Evolutionary conservation across 2,888 invertebrate genomes (phyloP).

Genomic region (Hemithea aestivaria): DNA sequence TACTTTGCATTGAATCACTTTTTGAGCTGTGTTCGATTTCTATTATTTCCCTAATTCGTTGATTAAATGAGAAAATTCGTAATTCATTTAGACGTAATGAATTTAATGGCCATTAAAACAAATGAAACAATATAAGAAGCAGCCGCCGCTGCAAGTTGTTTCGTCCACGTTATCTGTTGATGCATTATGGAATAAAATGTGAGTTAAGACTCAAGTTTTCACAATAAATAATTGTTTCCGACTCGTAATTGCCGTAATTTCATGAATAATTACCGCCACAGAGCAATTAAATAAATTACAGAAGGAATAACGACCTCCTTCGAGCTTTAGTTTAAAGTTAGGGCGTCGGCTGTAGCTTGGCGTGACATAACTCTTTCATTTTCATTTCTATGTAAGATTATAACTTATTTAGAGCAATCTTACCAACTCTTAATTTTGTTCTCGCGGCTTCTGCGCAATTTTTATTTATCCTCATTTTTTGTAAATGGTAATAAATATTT

Average conservation of each 20-base stretch:
- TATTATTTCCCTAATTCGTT: too few relatives aligned
- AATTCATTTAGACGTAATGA: too few relatives aligned
- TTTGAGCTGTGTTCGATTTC: too few relatives aligned
- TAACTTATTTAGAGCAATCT: too few relatives aligned
- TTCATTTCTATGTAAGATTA: conserved; percentile 1
- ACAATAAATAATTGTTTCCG: conserved; percentile 78
- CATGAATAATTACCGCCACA: conserved; percentile 79
- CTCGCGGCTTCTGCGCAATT: too few relatives aligned
- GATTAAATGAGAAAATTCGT: too few relatives aligned
- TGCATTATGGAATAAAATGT: conserved; percentile 74
- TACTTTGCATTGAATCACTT: too few relatives aligned
- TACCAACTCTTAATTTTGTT: too few relatives aligned
- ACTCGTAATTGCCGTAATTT: conserved; percentile 79
- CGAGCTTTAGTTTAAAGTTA: conserved; percentile 71
- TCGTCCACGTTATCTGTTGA: conserved; percentile 58
- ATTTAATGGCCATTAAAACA: conserved; percentile 12
- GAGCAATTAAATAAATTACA: conserved; percentile 79
- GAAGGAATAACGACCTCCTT: conserved; percentile 74
- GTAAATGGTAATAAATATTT: too few relatives aligned
- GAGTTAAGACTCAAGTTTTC: conserved; percentile 75
- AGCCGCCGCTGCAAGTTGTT: conserved; percentile 21
- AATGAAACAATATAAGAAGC: conserved; percentile 21
- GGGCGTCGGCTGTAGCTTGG: conserved; percentile 64
- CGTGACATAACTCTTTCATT: conserved; percentile 40
- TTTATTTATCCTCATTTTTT: too few relatives aligned